Percentiles rank a stretch among this genome's conserved stretches.
Evolutionary conservation across 1,140 invertebrate species (phyloP).

Genomic region (Drosophila auraria): DNA sequence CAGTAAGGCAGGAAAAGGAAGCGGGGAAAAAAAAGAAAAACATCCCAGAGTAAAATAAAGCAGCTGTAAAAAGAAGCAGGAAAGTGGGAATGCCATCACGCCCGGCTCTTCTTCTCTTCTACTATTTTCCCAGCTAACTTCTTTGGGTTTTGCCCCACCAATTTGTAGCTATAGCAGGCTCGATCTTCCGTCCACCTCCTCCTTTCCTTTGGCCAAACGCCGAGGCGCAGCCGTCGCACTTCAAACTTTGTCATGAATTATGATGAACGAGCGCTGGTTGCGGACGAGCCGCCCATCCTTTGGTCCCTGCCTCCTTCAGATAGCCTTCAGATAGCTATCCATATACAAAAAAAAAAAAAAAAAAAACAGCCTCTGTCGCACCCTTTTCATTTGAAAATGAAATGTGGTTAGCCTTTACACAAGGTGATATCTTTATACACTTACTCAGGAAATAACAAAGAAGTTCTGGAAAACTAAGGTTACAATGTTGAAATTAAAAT

Average conservation of each 20-base stretch:
- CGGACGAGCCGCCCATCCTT: conserved; percentile 2
- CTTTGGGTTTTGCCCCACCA: conserved; percentile 37
- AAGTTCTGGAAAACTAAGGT: neutral
- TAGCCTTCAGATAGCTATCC: neutral
- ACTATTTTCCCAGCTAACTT: conserved; percentile 20
- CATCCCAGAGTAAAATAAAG: conserved; percentile 23
- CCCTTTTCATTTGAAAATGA: conserved; percentile 72
- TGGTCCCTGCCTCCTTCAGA: neutral
- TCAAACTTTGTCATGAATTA: conserved; percentile 84
- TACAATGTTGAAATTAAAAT: no score
- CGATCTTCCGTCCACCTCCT: neutral
- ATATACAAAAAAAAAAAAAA: conserved; percentile 28
- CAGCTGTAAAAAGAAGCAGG: conserved; percentile 40
- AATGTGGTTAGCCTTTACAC: conserved; percentile 14
- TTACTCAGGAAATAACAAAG: neutral
- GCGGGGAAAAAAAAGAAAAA: conserved; percentile 13
- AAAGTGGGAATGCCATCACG: conserved; percentile 50
- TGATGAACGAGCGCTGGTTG: conserved; percentile 71
- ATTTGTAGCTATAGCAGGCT: conserved; percentile 71
- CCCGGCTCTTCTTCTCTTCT: conserved; percentile 4
- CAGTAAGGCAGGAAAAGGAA: conserved; percentile 37
- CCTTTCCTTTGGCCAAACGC: conserved; percentile 38
- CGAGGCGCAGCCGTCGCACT: conserved; percentile 71
- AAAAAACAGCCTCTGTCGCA: conserved; percentile 57
- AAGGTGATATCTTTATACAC: conserved; percentile 10